phyloP scores from a whole-genome alignment of 1,140 invertebrate genomes.

The Alviniconcha marisindica region DNA sequence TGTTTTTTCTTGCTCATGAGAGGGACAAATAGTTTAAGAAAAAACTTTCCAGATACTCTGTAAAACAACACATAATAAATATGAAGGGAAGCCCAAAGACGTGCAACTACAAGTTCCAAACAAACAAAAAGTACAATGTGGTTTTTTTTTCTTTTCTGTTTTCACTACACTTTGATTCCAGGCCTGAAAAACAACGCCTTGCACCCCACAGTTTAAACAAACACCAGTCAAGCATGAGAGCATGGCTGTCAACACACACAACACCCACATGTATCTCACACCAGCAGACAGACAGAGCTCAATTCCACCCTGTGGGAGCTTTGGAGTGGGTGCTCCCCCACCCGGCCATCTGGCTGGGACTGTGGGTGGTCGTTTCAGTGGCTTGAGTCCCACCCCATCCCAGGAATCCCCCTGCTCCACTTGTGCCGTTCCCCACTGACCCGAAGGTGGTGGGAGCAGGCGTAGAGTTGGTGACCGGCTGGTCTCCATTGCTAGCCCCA shows the following conservation, averaged over 20 bases:
- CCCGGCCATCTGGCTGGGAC: constrained; percentile 44
- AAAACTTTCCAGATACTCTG: no score
- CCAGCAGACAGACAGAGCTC: constrained; percentile 7
- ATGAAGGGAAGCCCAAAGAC: not conserved
- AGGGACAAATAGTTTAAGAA: no score
- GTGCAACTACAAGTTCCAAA: not conserved
- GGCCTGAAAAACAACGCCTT: not conserved
- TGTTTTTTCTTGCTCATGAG: no score
- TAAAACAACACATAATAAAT: no score
- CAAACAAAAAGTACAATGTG: not conserved
- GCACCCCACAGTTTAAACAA: constrained; percentile 12
- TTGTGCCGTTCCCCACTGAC: constrained; percentile 42
- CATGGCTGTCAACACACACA: constrained; percentile 11
- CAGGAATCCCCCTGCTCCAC: constrained; percentile 40
- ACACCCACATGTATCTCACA: constrained; percentile 11
- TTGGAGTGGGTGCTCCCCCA: constrained; percentile 42
- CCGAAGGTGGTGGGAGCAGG: constrained; percentile 31
- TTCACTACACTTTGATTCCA: no score
- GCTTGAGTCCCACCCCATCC: constrained; percentile 45
- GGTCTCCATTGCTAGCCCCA: constrained; percentile 42
- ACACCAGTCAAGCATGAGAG: not conserved
- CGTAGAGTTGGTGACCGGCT: constrained; percentile 37
- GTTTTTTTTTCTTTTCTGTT: no score
- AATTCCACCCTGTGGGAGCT: constrained; percentile 45
- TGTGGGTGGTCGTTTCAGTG: constrained; percentile 41